A percentile compares a stretch with the other conserved stretches of the same genome.
Conservation (phyloP, 2,113 vertebrate species). For the Alectura lathami region DNA sequence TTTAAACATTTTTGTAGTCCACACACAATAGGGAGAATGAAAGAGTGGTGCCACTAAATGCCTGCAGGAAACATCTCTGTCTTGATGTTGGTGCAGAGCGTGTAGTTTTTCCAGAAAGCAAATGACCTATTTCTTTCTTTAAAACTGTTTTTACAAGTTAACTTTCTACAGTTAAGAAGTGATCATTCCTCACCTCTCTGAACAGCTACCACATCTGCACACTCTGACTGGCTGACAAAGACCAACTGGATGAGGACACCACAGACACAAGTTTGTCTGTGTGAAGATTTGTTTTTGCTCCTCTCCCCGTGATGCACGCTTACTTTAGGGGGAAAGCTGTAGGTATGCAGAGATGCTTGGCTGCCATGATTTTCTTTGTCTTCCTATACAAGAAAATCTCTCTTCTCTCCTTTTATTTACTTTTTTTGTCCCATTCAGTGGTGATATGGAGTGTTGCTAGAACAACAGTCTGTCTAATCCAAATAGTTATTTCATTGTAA, state of each 20-base stretch:
- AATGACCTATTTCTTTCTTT: neutral
- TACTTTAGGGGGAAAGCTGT: neutral
- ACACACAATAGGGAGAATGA: neutral
- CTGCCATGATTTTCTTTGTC: neutral
- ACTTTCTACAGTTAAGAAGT: neutral
- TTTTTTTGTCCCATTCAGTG: neutral
- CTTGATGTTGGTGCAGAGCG: neutral
- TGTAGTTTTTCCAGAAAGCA: fast-evolving
- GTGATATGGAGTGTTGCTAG: neutral
- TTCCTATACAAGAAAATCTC: neutral
- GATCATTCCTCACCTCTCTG: neutral
- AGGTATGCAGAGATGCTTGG: neutral
- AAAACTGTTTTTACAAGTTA: neutral
- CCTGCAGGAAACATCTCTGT: neutral
- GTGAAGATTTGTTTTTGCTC: slow-evolving; percentile 21
- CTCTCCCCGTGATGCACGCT: neutral
- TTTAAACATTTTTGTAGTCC: neutral
- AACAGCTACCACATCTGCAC: neutral
- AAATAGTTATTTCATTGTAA: slow-evolving; percentile 1
- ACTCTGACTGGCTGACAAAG: neutral
- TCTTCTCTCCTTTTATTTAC: neutral
- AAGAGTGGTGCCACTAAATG: neutral
- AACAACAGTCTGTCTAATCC: slow-evolving; percentile 32
- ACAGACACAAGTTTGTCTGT: neutral
- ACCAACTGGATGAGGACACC: neutral